Evolutionary conservation across 1,140 invertebrate species (phyloP), one percentile per base, ranked within the genome.

Genomic region (Cotesia vestalis): DNA sequence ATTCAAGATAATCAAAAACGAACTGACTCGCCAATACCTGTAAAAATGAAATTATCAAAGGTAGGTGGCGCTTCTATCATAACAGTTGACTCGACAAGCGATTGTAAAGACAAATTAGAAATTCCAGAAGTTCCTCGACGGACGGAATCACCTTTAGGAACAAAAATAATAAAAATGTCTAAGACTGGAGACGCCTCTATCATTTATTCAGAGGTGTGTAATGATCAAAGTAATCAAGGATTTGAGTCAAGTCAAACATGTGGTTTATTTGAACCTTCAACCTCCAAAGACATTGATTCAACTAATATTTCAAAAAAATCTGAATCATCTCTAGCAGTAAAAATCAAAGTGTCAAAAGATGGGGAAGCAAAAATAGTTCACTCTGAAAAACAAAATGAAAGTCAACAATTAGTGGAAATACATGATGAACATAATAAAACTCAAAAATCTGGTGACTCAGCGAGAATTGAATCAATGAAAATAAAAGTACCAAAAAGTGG

Each of bases 331-430:
- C 77, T 86, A 38, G 85, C 85, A 17, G 84, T 87, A 83, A 87
- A 87, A 75, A 83, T 87, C 46, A 87, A 86, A 69, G 67, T 87
- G 17, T 86, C 81, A 0, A 87, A 86, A 71, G 79, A 75, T 34
- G 86, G 85, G n/a, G 85, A 86, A 66, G 84, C 83, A 6, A 84
- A 84, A n/a, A 87, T 87, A 53, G 77, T 84, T 67, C 81, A 81
- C 14, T 12, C 46, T 2, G 80, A 82, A 8, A 72, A 64, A 61
- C 66, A 72, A 8, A 70, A 77, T 6, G 2, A 77, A 77, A 3
- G 74, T 14, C 62, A 74, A 46, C 75, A 75, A 52, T 17, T 34
- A 12, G n/a, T 53, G 2, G 75, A 73, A 72, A 62, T 66, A 62
- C 17, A 46, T 8, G 73, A 76, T 46, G 73, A 78, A 59, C 6